Percentiles rank a stretch among this genome's conserved stretches.
These are phyloP conservation scores for Kryptolebias marmoratus DNA, from an alignment of 2,113 vertebrate species.

Conservation along the genomic window DNA sequence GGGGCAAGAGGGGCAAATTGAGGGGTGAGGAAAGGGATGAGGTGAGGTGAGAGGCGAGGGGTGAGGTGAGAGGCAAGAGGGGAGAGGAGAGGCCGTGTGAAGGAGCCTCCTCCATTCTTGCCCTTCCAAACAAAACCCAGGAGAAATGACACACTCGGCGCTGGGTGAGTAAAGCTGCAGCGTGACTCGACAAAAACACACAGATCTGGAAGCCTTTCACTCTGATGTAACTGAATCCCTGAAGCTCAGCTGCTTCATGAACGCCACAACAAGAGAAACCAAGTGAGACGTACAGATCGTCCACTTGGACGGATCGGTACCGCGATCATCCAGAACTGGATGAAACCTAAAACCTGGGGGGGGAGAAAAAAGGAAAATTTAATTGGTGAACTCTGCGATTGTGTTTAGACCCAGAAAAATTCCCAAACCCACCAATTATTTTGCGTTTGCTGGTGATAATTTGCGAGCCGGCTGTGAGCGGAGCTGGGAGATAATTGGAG, in stretches of 20 bases:
- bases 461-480: neutral
- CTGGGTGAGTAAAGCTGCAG: constrained; percentile 52
- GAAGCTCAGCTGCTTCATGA: neutral
- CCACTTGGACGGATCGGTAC: neutral
- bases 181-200: constrained; percentile 3
- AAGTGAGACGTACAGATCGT: neutral
- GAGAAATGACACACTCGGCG: constrained; percentile 49
- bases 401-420: neutral
- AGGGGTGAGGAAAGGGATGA: too few species aligned
- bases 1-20: too few species aligned
- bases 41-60: too few species aligned
- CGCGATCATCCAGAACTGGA: neutral
- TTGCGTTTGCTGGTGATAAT: neutral
- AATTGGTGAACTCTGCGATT: neutral
- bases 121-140: constrained; percentile 37
- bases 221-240: neutral
- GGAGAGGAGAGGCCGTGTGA: constrained; percentile 14
- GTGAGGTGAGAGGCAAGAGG: too few species aligned
- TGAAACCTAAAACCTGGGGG: neutral
- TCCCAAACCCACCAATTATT: constrained; percentile 8
- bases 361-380: neutral
- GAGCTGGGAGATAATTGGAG: constrained; percentile 4
- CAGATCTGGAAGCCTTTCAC: neutral
- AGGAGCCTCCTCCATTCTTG: neutral
- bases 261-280: too few species aligned